phyloP scores from a whole-genome alignment of 2,888 invertebrate genomes.

The Griposia aprilina region DNA sequence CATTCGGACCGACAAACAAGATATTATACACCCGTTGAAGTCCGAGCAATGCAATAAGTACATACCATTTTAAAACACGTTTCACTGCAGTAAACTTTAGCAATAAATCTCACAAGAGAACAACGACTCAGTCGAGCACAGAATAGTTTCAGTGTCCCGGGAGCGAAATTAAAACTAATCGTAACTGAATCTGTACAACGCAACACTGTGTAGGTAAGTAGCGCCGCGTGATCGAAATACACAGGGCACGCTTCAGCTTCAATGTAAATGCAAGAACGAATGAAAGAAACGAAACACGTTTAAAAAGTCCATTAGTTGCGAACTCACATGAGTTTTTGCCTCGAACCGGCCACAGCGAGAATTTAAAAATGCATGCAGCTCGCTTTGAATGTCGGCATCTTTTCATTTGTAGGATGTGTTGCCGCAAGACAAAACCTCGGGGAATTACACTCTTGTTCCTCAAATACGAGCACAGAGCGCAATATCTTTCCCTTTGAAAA shows the following conservation, averaged over 20 bases:
- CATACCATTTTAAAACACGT: slow-evolving; percentile 57
- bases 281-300: slow-evolving; percentile 72
- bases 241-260: slow-evolving; percentile 58
- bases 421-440: slow-evolving; percentile 88
- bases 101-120: slow-evolving; percentile 72
- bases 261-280: slow-evolving; percentile 64
- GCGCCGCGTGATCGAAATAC: slow-evolving; percentile 75
- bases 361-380: slow-evolving; percentile 85
- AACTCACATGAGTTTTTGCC: slow-evolving; percentile 72
- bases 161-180: slow-evolving; percentile 81
- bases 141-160: slow-evolving; percentile 73
- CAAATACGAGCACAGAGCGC: slow-evolving; percentile 85
- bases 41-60: slow-evolving; percentile 54
- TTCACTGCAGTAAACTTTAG: slow-evolving; percentile 67
- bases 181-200: slow-evolving; percentile 69
- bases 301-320: slow-evolving; percentile 79
- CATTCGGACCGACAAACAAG: slow-evolving; percentile 1
- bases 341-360: slow-evolving; percentile 74
- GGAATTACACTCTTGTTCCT: slow-evolving; percentile 88
- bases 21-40: slow-evolving; percentile 23
- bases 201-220: slow-evolving; percentile 72
- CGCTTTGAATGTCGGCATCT: slow-evolving; percentile 85
- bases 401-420: slow-evolving; percentile 86
- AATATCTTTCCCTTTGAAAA: slow-evolving; percentile 88
- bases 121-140: slow-evolving; percentile 58